Percentiles rank a stretch among this genome's conserved stretches.
These are phyloP conservation scores for Nothocercus julius DNA, from an alignment of 2,113 vertebrate genomes.

Conservation along the genomic window DNA sequence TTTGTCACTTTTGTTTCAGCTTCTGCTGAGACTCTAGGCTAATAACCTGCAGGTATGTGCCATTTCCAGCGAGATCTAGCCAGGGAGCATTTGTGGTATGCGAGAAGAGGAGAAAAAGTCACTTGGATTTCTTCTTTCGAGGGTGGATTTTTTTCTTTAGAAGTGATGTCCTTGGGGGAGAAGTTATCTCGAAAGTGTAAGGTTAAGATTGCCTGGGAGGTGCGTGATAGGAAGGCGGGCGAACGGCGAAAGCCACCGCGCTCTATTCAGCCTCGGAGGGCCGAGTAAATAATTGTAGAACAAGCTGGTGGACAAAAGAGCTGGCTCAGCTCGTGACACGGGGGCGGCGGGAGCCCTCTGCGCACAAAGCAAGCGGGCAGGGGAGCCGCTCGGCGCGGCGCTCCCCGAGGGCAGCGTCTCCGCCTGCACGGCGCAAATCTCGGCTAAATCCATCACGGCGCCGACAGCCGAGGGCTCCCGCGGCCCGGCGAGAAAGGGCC, in stretches of 20 bases:
- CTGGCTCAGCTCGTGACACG: conserved; percentile 58
- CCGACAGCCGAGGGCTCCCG: neutral
- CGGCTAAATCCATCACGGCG: neutral
- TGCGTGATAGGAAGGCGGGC: neutral
- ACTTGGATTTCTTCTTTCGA: neutral
- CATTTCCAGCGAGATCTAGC: neutral
- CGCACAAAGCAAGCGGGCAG: conserved; percentile 9
- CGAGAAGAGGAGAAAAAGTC: neutral
- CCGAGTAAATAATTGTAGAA: conserved; percentile 84
- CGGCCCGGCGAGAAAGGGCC: neutral
- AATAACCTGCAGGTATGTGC: neutral
- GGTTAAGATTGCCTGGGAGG: neutral
- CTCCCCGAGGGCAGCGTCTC: neutral
- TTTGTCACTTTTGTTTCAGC: neutral
- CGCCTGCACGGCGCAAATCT: neutral
- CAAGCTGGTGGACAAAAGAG: conserved; percentile 76
- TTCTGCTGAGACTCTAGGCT: neutral
- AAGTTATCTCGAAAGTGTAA: neutral
- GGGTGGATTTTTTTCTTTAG: neutral
- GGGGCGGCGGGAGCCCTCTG: conserved; percentile 50
- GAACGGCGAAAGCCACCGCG: neutral
- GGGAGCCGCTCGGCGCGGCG: neutral
- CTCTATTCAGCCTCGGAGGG: neutral
- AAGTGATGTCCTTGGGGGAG: neutral
- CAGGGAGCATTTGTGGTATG: neutral